Conservation (phyloP, 1,140 invertebrate species). For the Steinernema feltiae region DNA sequence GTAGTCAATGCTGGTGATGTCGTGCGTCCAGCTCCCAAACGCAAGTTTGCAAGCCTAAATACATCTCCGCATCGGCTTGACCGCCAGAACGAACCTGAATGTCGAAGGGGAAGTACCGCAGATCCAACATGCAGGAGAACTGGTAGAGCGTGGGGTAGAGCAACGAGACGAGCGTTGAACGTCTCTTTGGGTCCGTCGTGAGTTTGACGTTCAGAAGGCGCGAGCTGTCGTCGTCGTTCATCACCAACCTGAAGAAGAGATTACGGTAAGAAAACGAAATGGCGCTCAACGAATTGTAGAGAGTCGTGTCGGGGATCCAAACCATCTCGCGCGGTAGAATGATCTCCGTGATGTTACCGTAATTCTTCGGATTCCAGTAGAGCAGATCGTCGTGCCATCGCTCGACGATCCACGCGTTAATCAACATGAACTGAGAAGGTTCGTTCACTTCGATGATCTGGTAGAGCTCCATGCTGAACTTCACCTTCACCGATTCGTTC, state of each 20-base stretch:
- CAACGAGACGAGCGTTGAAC: background rate
- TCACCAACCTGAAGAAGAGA: background rate
- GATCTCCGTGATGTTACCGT: background rate
- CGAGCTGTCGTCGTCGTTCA: slow-evolving; percentile 6
- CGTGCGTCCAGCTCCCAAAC: slow-evolving; percentile 60
- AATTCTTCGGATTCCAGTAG: slow-evolving; percentile 16
- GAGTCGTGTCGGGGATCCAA: slow-evolving; percentile 14
- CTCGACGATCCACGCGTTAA: slow-evolving; percentile 23
- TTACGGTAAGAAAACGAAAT: background rate
- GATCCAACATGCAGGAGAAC: slow-evolving; percentile 26
- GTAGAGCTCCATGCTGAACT: slow-evolving; percentile 26
- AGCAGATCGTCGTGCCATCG: slow-evolving; percentile 17
- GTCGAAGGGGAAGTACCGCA: slow-evolving; percentile 38
- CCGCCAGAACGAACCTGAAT: background rate
- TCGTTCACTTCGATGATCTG: slow-evolving; percentile 32
- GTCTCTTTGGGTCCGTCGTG: background rate
- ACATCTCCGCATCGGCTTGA: background rate
- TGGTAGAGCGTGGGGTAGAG: slow-evolving; percentile 21
- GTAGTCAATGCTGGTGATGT: slow-evolving; percentile 29
- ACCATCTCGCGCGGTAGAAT: background rate
- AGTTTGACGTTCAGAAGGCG: slow-evolving; percentile 12
- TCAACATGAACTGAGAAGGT: slow-evolving; percentile 22
- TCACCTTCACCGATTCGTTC: slow-evolving; percentile 20
- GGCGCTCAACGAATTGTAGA: slow-evolving; percentile 3
- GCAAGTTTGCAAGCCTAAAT: slow-evolving; percentile 51